A percentile compares a stretch with the other conserved stretches of the same genome.
Evolutionary conservation across 2,797 vertebrate species (phyloP).

Genomic region (Leucoraja ocellata): DNA sequence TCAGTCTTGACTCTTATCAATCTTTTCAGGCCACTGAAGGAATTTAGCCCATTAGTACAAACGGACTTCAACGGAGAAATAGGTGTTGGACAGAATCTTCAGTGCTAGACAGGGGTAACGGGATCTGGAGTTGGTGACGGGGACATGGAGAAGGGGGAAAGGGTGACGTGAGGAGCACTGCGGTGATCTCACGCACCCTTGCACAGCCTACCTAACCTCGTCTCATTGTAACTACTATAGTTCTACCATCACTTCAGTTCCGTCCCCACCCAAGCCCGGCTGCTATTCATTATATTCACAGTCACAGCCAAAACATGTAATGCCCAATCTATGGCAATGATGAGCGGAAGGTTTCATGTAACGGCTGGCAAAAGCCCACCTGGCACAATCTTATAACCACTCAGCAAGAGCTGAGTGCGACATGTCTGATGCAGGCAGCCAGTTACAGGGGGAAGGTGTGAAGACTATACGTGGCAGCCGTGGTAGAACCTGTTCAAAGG

Average conservation of each 20-base stretch:
- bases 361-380: background rate
- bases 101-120: no score
- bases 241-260: background rate
- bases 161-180: background rate
- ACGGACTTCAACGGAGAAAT: no score
- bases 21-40: no score
- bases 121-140: no score
- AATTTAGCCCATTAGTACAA: no score
- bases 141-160: background rate
- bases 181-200: background rate
- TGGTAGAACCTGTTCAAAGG: background rate
- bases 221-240: background rate
- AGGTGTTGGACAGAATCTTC: no score
- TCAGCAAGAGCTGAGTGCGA: background rate
- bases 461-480: background rate
- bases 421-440: no score
- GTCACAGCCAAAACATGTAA: background rate
- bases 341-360: background rate
- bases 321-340: background rate
- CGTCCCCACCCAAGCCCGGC: background rate
- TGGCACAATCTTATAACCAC: background rate
- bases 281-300: background rate
- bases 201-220: background rate
- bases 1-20: no score
- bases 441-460: background rate